These are phyloP conservation scores for Periophthalmus modestus DNA, from an alignment of 2,113 vertebrate genomes.

Conservation along the genomic window DNA sequence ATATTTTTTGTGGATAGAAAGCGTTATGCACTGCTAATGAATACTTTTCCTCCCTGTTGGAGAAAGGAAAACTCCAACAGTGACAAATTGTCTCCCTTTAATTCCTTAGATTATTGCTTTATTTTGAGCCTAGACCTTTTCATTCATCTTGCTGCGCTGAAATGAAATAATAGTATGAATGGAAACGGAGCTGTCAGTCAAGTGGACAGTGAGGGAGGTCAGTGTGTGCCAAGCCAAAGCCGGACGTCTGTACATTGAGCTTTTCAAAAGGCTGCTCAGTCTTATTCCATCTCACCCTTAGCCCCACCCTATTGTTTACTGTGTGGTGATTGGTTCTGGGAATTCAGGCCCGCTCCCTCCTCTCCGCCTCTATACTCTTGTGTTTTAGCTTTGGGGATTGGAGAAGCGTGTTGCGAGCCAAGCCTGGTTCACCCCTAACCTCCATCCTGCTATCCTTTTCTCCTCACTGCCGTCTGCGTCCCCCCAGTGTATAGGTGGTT, in stretches of 20 bases:
- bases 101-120: conserved; percentile 60
- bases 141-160: conserved; percentile 29
- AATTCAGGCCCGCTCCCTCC: conserved; percentile 45
- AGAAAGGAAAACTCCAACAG: conserved; percentile 54
- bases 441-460: conserved; percentile 25
- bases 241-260: conserved; percentile 46
- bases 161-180: conserved; percentile 36
- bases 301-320: conserved; percentile 59
- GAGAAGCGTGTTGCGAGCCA: conserved; percentile 41
- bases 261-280: conserved; percentile 55
- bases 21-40: conserved; percentile 66
- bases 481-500: conserved; percentile 38
- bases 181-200: conserved; percentile 59
- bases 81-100: conserved; percentile 63
- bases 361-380: conserved; percentile 39
- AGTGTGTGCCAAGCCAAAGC: conserved; percentile 20
- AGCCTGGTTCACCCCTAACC: conserved; percentile 44
- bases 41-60: conserved; percentile 35
- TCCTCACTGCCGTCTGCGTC: conserved; percentile 22
- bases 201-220: conserved; percentile 50
- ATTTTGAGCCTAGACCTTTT: conserved; percentile 63
- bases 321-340: conserved; percentile 67
- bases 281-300: conserved; percentile 55
- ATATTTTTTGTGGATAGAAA: conserved; percentile 53
- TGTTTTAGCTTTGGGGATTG: conserved; percentile 51